phyloP scores from a whole-genome alignment of 2,888 invertebrate species.

The Ennomos erosarius region DNA sequence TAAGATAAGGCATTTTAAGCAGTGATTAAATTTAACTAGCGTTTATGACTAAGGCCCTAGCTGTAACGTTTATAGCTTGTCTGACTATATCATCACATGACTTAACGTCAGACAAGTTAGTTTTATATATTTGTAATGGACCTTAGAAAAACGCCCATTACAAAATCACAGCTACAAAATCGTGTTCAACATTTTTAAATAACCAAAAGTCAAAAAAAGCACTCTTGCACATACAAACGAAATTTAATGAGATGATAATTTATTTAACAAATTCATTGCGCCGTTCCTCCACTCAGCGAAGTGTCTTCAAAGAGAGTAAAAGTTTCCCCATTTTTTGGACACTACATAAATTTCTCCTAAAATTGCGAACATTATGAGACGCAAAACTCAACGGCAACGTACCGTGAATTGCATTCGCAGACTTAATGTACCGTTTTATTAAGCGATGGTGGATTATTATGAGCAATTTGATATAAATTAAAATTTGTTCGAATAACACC shows the following conservation, averaged over 20 bases:
- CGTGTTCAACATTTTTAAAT: slow-evolving; percentile 5
- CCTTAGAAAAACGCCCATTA: neutral
- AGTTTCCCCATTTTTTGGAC: slow-evolving; percentile 42
- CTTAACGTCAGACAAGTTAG: slow-evolving; percentile 34
- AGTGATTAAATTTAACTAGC: too few relatives aligned
- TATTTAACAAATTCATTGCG: slow-evolving; percentile 43
- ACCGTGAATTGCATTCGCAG: slow-evolving; percentile 44
- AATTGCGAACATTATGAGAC: slow-evolving; percentile 32
- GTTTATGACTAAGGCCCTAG: too few relatives aligned
- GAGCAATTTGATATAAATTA: slow-evolving; percentile 35
- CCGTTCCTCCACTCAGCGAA: slow-evolving; percentile 34
- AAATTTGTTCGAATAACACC: slow-evolving; percentile 26
- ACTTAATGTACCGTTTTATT: slow-evolving; percentile 46
- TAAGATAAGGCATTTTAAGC: too few relatives aligned
- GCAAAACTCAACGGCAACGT: slow-evolving; percentile 42
- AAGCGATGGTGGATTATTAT: slow-evolving; percentile 39
- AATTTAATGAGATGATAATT: slow-evolving; percentile 44
- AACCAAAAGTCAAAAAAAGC: slow-evolving; percentile 15
- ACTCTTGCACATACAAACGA: slow-evolving; percentile 31
- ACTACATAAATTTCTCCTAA: slow-evolving; percentile 41
- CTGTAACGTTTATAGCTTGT: too few relatives aligned
- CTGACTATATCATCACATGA: too few relatives aligned
- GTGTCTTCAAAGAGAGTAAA: slow-evolving; percentile 39
- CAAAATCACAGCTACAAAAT: neutral
- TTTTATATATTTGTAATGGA: slow-evolving; percentile 39